Evolutionary conservation across 1,140 invertebrate genomes (phyloP), one percentile per base, ranked within the genome.

Genomic region (Drosophila micromelanica): DNA sequence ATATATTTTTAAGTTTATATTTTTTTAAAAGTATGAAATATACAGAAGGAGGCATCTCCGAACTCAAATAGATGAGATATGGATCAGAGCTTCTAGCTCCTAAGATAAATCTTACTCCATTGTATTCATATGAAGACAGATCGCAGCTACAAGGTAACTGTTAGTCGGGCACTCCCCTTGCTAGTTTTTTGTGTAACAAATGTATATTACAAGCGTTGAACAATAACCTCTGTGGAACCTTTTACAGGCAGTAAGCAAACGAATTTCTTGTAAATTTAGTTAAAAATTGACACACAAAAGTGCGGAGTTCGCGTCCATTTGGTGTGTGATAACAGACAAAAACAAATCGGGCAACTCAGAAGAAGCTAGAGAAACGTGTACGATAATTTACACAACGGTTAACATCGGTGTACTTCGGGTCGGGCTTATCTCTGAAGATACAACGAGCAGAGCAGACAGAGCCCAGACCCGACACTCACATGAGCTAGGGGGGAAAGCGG

Each of bases 321-420:
- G 49, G 38, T 35, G 40, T 35, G 40, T 51, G 80, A 82, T 82
- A 82, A 82, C 57, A 55, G 43, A 35, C 46, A 43, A 13, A 67
- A 78, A 75, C 48, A 78, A 55, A 77, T 45, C 59, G 61, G 57
- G 32, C 49, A 23, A 46, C 2, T 23, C 27, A 43, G 15, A 71
- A 55, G 45, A 70, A 74, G 20, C 69, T 69, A 51, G 57, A 46
- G 40, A 75, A 82, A 74, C 71, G 56, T 78, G 70, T 70, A 70
- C 59, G 48, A 77, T 74, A 76, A 70, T 81, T 81, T 70, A 74
- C 65, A 78, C 75, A 82, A 78, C 75, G 65, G 79, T 75, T 60
- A n/a, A 40, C 38, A 71, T 52, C 60, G 67, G 63, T 35, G 30
- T 60, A 73, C 56, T 35, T 35, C 8, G 27, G 27, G 15, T 48